A percentile compares a stretch with the other conserved stretches of the same genome.
phyloP scores from a whole-genome alignment of 2,113 vertebrate species.

The Fregata magnificens region DNA sequence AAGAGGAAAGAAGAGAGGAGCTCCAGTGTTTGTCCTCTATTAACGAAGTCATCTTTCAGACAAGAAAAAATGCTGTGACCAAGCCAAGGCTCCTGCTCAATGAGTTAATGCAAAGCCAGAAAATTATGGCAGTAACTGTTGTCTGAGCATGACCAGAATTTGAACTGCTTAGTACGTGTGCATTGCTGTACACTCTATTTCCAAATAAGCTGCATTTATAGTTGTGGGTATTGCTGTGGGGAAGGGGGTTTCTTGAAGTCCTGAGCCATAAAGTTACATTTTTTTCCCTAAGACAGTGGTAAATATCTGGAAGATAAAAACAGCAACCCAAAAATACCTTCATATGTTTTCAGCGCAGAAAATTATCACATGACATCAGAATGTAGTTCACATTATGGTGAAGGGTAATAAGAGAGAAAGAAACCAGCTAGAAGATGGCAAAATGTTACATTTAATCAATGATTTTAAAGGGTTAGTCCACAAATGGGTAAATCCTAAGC shows the following conservation, averaged over 20 bases:
- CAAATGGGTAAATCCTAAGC: background rate
- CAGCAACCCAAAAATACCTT: background rate
- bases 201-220: background rate
- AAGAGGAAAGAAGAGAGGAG: background rate
- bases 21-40: constrained; percentile 53
- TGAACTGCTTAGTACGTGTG: background rate
- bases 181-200: background rate
- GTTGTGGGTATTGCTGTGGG: background rate
- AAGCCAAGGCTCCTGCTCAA: constrained; percentile 67
- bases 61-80: constrained; percentile 61
- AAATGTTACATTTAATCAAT: background rate
- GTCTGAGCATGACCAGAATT: constrained; percentile 44
- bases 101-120: constrained; percentile 63
- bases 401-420: background rate
- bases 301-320: background rate
- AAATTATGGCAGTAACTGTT: constrained; percentile 48
- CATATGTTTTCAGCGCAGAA: background rate
- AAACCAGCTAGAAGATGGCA: background rate
- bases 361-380: background rate
- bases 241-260: background rate
- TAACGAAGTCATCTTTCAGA: constrained; percentile 67
- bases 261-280: background rate
- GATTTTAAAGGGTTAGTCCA: background rate
- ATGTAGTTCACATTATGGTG: background rate
- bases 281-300: background rate